Evolutionary conservation across 2,797 vertebrate species (phyloP).

Genomic region (Menidia menidia): DNA sequence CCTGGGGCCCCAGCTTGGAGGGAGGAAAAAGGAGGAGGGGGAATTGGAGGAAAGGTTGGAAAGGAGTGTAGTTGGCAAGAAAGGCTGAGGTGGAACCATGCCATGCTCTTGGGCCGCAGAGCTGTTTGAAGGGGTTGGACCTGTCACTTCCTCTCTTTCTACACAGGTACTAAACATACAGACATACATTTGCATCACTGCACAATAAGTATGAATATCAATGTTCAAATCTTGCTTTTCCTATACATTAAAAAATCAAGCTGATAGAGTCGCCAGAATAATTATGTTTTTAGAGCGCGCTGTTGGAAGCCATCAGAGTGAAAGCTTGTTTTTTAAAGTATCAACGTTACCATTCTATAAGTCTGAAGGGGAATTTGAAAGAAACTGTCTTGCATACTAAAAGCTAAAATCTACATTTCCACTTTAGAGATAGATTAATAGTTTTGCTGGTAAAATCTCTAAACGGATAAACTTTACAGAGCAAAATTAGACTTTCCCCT

Average conservation of each 20-base stretch:
- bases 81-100: conserved; percentile 56
- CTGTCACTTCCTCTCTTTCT: conserved; percentile 51
- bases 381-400: background rate
- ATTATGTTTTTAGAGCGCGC: conserved; percentile 17
- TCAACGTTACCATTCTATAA: conserved; percentile 22
- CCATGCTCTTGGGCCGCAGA: conserved; percentile 60
- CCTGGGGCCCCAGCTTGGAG: conserved; percentile 68
- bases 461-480: background rate
- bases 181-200: conserved; percentile 11
- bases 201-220: conserved; percentile 27
- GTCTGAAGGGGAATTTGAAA: background rate
- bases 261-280: conserved; percentile 31
- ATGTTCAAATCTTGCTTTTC: conserved; percentile 22
- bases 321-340: conserved; percentile 30
- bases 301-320: conserved; percentile 22
- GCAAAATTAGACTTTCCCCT: background rate
- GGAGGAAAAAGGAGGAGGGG: conserved; percentile 36
- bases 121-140: conserved; percentile 56
- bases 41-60: conserved; percentile 17
- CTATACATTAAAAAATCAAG: conserved; percentile 11
- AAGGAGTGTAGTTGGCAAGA: conserved; percentile 51
- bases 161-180: conserved; percentile 20
- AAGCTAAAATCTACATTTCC: conserved; percentile 2
- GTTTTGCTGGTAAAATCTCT: background rate
- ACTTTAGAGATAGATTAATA: background rate